Conservation (phyloP, 2,113 vertebrate genomes). For the Phodopus roborovskii region DNA sequence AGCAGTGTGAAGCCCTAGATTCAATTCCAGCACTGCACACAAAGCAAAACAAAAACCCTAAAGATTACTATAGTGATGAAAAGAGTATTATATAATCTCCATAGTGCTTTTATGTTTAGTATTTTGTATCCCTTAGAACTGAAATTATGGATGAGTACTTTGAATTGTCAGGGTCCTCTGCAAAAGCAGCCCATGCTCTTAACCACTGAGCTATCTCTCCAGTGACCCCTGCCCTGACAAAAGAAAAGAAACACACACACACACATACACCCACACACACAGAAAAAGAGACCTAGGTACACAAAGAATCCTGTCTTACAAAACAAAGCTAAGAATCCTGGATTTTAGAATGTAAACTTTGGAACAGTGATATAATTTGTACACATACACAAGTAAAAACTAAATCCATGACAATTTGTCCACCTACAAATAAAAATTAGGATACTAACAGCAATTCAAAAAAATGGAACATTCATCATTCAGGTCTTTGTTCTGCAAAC, state of each 20-base stretch:
- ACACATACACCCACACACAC: not conserved
- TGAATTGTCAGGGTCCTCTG: not conserved
- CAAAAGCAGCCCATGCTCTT: not conserved
- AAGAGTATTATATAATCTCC: not conserved
- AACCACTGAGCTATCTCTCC: not conserved
- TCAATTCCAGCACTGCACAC: not conserved
- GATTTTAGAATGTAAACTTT: conserved; percentile 37
- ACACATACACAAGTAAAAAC: not conserved
- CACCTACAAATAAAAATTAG: not conserved
- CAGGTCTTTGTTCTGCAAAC: not conserved
- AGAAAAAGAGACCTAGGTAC: not conserved
- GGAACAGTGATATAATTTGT: not conserved
- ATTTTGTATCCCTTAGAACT: not conserved
- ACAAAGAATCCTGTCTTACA: not conserved
- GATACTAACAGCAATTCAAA: not conserved
- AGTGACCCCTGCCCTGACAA: not conserved
- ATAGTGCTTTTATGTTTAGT: conserved; percentile 45
- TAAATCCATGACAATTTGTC: not conserved
- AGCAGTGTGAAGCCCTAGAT: not conserved
- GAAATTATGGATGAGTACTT: not conserved
- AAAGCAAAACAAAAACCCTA: not conserved
- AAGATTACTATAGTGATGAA: not conserved
- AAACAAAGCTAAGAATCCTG: not conserved
- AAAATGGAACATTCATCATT: not conserved
- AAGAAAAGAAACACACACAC: not conserved